These are phyloP conservation scores for Calliopum simillimum DNA, from an alignment of 2,888 invertebrate species.

Conservation along the genomic window DNA sequence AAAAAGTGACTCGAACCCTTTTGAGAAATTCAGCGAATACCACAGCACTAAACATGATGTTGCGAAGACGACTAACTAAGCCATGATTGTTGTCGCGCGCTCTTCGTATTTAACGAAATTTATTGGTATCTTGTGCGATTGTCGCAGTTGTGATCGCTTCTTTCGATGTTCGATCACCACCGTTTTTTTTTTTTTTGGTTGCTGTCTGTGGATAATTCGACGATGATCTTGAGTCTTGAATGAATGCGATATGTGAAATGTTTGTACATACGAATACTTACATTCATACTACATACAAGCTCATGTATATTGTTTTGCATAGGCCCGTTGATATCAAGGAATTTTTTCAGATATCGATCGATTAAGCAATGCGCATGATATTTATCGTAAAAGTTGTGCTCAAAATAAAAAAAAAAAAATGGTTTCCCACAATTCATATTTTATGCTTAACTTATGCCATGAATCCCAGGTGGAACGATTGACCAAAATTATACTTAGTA, in stretches of 20 bases:
- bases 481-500: too few relatives aligned
- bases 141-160: neutral
- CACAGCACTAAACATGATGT: slow-evolving; percentile 14
- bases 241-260: slow-evolving; percentile 18
- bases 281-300: too few relatives aligned
- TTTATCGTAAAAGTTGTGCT: too few relatives aligned
- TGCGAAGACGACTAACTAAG: slow-evolving; percentile 33
- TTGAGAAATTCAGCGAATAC: neutral
- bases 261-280: too few relatives aligned
- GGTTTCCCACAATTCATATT: too few relatives aligned
- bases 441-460: too few relatives aligned
- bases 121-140: slow-evolving; percentile 47
- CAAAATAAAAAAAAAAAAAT: too few relatives aligned
- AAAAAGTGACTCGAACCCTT: neutral
- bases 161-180: neutral
- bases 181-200: neutral
- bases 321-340: slow-evolving; percentile 11
- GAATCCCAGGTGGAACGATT: too few relatives aligned
- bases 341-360: slow-evolving; percentile 20
- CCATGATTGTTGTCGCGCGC: slow-evolving; percentile 52
- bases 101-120: slow-evolving; percentile 63
- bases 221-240: neutral
- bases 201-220: neutral
- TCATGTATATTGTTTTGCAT: slow-evolving; percentile 14
- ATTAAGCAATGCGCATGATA: neutral